Percentiles rank a stretch among this genome's conserved stretches.
These are phyloP conservation scores for Smithornis capensis DNA, from an alignment of 2,113 vertebrate genomes.

Conservation along the genomic window DNA sequence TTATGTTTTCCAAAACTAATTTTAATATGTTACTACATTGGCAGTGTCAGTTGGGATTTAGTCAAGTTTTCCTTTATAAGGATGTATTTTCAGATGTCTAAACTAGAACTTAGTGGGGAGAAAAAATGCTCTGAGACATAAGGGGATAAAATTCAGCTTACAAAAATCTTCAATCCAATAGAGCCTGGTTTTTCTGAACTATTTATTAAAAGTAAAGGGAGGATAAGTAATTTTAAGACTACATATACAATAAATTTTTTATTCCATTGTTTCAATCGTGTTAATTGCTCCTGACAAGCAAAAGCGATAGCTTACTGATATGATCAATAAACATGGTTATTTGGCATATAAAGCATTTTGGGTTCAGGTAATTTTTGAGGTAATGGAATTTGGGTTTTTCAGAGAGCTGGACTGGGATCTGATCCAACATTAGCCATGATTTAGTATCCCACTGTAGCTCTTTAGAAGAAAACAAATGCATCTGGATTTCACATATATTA, in stretches of 20 bases:
- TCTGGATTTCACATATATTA: constrained; percentile 61
- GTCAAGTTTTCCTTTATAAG: neutral
- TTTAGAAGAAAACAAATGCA: constrained; percentile 63
- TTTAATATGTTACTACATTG: neutral
- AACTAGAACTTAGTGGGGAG: neutral
- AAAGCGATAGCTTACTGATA: neutral
- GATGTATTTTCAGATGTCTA: neutral
- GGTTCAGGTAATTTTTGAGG: constrained; percentile 2
- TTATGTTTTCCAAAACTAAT: neutral
- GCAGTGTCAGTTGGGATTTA: neutral
- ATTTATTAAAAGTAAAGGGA: neutral
- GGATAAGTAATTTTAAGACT: neutral
- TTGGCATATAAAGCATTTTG: neutral
- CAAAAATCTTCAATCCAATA: neutral
- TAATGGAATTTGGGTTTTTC: constrained; percentile 51
- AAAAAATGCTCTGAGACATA: neutral
- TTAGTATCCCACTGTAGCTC: constrained; percentile 64
- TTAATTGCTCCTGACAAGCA: neutral
- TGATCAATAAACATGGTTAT: neutral
- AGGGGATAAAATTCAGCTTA: neutral
- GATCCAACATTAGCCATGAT: constrained; percentile 47
- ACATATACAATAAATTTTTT: neutral
- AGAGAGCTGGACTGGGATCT: constrained; percentile 22
- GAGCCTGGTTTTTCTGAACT: neutral
- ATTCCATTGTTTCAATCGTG: neutral